Base-by-base conservation (phyloP, 2,888 invertebrate genomes). In the Pyrrhia umbra region DNA sequence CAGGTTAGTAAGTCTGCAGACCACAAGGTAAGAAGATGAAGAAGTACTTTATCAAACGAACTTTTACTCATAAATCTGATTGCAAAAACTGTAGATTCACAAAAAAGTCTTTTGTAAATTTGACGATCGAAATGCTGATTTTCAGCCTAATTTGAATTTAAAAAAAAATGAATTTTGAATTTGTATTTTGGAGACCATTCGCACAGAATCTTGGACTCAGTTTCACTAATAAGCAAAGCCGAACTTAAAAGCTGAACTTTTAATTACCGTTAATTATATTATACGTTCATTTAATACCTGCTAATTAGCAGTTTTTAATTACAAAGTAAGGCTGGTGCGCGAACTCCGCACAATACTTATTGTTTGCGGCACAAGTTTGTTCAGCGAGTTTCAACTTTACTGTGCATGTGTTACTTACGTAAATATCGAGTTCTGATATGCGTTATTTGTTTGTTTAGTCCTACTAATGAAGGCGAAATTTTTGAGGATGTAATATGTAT, bases 241-340 rank as follows among this genome's bases (percentile, higher is more conserved):
- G 34, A 39, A 16, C 34, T 43, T 25, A 58, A 23, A 40, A 16
- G 49, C 46, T 25, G 45, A 78, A 74, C 51, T 75, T 79, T 63
- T 68, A 79, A 79, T 55, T 47, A 49, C 37, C 49, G 42, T 77
- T 77, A 77, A 77, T 68, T 73, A 77, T 73, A 77, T 73, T 57
- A 58, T 64, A 49, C 80, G 67, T 69, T 57, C 47, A 77, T 77
- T 69, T 34, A 54, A 63, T 63, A 55, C 59, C 55, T 45, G 60
- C 69, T 80, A 80, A 78, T 78, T 78, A 78, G 49, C 65, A 77
- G 67, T 59, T 78, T 77, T 80, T 73, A 73, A 80, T 80, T 69
- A 68, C 42, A 68, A 65, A 80, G 66, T 66, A 30, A 16, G 71
- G 9, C 47, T 50, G 72, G 60, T 52, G 50, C 55, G 27, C 27